phyloP scores from a whole-genome alignment of 37 sponge, comb jelly and placozoan species.

The Cladorhizidae sp. region DNA sequence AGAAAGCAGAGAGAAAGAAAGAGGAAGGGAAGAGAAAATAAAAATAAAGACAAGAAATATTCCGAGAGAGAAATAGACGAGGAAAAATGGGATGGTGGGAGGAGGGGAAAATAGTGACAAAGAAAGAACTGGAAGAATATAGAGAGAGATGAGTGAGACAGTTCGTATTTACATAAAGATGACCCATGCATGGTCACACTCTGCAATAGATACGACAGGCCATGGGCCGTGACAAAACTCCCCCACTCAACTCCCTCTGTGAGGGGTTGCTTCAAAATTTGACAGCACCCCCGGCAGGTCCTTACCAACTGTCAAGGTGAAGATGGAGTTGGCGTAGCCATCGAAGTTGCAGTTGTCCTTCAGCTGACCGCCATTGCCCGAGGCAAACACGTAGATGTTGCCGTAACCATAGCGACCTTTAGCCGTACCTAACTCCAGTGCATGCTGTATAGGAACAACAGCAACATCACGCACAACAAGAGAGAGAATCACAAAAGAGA shows the following conservation, averaged over 20 bases:
- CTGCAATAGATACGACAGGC: too few relatives aligned
- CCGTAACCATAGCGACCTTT: slow-evolving; percentile 88
- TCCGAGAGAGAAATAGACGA: neutral
- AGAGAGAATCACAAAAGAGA: neutral
- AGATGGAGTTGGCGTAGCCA: slow-evolving; percentile 94
- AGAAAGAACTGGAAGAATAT: neutral
- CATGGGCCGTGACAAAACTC: too few relatives aligned
- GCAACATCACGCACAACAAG: neutral
- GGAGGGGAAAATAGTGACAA: neutral
- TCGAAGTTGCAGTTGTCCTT: slow-evolving; percentile 94
- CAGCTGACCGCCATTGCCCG: slow-evolving; percentile 80
- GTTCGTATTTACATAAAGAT: too few relatives aligned
- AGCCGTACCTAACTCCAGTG: slow-evolving; percentile 33
- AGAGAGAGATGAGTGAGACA: too few relatives aligned
- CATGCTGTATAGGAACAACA: slow-evolving; percentile 31
- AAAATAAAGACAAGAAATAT: neutral
- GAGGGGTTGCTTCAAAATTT: neutral
- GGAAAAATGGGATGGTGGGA: neutral
- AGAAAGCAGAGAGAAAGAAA: slow-evolving; percentile 3
- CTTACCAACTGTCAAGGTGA: slow-evolving; percentile 81
- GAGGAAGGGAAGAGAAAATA: neutral
- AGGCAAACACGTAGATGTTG: slow-evolving; percentile 92
- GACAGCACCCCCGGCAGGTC: neutral
- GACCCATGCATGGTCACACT: too few relatives aligned
- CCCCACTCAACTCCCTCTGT: neutral